Evolutionary conservation across 2,113 vertebrate species (phyloP).

Genomic region (Willisornis vidua): DNA sequence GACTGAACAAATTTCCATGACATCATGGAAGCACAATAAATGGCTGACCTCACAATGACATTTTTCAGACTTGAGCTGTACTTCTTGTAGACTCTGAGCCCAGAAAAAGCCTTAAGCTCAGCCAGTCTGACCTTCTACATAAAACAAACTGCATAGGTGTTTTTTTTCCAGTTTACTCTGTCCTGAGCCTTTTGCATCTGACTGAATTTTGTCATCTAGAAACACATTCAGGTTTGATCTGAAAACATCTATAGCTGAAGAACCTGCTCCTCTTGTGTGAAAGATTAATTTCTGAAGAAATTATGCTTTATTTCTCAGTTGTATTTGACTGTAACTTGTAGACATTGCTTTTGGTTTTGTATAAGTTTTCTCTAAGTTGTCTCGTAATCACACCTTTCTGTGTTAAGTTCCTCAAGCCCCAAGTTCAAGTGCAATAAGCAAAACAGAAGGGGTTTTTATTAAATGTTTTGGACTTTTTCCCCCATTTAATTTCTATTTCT

Average conservation of each 20-base stretch:
- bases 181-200: not conserved
- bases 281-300: constrained; percentile 8
- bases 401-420: not conserved
- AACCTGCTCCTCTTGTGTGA: not conserved
- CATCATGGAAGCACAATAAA: constrained; percentile 56
- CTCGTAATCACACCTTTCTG: not conserved
- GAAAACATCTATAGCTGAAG: not conserved
- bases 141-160: not conserved
- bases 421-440: not conserved
- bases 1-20: constrained; percentile 56
- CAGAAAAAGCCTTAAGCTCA: constrained; percentile 24
- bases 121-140: constrained; percentile 35
- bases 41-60: constrained; percentile 47
- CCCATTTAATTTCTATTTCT: not conserved
- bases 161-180: not conserved
- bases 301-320: not conserved
- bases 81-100: constrained; percentile 31
- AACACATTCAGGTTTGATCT: not conserved
- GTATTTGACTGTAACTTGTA: not conserved
- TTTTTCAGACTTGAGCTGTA: constrained; percentile 39
- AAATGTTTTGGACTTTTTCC: not conserved
- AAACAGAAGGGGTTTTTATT: not conserved
- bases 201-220: not conserved
- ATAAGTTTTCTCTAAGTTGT: not conserved
- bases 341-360: not conserved